Conservation (phyloP, 2,888 invertebrate species). For the Tetheella fluctuosa region DNA sequence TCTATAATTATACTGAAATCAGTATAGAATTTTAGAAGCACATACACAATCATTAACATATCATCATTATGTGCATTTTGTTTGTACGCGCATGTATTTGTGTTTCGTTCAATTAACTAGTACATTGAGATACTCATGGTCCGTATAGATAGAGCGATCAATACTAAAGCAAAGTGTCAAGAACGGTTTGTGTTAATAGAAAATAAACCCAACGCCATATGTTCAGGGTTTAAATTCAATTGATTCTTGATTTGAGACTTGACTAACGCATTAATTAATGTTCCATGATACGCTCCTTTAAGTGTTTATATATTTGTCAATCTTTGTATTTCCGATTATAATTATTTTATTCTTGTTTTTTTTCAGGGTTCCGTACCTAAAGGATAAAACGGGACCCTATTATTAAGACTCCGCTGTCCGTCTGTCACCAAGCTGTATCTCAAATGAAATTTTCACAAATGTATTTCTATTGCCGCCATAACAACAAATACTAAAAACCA, state of each 20-base stretch:
- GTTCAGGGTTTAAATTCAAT: background rate
- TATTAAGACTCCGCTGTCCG: too few relatives aligned
- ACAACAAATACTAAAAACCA: too few relatives aligned
- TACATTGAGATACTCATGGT: background rate
- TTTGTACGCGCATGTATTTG: slow-evolving; percentile 31
- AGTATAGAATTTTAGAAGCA: background rate
- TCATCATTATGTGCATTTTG: slow-evolving; percentile 7
- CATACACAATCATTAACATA: background rate
- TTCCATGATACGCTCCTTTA: background rate
- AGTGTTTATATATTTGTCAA: background rate
- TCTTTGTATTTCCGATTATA: background rate
- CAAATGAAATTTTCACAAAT: too few relatives aligned
- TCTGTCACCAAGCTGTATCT: too few relatives aligned
- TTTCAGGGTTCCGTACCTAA: too few relatives aligned
- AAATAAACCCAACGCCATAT: background rate
- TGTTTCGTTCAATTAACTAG: slow-evolving; percentile 23
- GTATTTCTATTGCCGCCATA: too few relatives aligned
- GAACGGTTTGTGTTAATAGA: background rate
- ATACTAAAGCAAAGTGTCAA: background rate
- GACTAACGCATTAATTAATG: background rate
- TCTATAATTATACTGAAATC: background rate
- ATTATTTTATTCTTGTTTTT: too few relatives aligned
- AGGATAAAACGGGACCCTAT: too few relatives aligned
- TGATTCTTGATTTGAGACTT: background rate
- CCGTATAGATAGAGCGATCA: background rate